Conservation (phyloP, 1,140 invertebrate genomes). For the Chrysomallon squamiferum region DNA sequence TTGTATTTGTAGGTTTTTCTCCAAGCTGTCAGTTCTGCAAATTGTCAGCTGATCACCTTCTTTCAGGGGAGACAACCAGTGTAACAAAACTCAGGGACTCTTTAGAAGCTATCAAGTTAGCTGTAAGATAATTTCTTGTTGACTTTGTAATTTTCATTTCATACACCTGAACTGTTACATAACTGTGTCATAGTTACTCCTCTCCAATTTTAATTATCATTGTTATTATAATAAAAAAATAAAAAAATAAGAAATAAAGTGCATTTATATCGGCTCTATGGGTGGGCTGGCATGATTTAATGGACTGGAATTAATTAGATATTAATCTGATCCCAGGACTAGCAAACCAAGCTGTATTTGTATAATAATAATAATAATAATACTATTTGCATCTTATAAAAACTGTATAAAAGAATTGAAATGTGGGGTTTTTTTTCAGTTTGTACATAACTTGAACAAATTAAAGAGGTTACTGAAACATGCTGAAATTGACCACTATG, state of each 20-base stretch:
- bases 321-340: no score
- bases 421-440: constrained; percentile 12
- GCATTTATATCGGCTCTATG: not conserved
- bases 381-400: no score
- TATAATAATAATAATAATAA: no score
- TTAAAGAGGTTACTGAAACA: constrained; percentile 29
- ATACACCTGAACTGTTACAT: not conserved
- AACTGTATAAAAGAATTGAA: no score
- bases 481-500: constrained; percentile 32
- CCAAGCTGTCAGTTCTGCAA: constrained; percentile 23
- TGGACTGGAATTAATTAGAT: not conserved
- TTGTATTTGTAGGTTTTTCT: not conserved
- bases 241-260: not conserved
- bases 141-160: not conserved
- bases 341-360: no score
- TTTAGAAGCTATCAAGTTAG: constrained; percentile 26
- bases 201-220: not conserved
- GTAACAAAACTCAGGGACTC: constrained; percentile 24
- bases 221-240: not conserved
- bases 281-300: not conserved
- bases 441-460: constrained; percentile 32
- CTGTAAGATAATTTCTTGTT: constrained; percentile 11
- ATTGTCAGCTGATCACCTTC: constrained; percentile 19
- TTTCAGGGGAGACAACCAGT: constrained; percentile 14
- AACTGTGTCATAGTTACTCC: not conserved